Evolutionary conservation across 2,113 vertebrate species (phyloP).

Genomic region (Cacatua alba): DNA sequence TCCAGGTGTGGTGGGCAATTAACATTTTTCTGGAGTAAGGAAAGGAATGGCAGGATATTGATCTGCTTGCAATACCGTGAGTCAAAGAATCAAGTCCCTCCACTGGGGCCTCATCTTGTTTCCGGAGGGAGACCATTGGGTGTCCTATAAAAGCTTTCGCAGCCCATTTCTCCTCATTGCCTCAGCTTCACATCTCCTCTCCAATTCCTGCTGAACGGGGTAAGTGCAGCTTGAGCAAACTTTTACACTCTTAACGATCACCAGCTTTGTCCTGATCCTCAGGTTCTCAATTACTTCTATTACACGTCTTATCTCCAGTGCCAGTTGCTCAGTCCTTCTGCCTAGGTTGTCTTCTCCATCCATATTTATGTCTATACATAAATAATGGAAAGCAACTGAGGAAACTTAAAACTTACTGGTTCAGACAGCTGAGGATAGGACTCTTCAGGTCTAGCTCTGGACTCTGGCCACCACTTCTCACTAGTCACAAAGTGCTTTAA

Average conservation of each 20-base stretch:
- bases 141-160: not conserved
- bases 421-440: not conserved
- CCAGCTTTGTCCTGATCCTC: not conserved
- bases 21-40: not conserved
- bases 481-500: not conserved
- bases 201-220: not conserved
- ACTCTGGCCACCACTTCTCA: not conserved
- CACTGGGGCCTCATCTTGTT: not conserved
- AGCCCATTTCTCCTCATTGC: not conserved
- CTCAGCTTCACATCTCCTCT: not conserved
- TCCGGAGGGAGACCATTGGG: not conserved
- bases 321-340: not conserved
- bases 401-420: not conserved
- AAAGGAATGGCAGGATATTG: not conserved
- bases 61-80: not conserved
- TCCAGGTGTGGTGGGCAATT: constrained; percentile 13
- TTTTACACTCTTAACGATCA: rapidly evolving
- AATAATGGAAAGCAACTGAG: not conserved
- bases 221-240: not conserved
- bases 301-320: rapidly evolving
- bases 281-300: not conserved
- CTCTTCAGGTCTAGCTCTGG: not conserved
- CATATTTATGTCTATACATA: not conserved
- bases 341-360: not conserved
- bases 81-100: constrained; percentile 21